Conservation (phyloP, 2,888 invertebrate genomes). For the Pardosa pseudoannulata region DNA sequence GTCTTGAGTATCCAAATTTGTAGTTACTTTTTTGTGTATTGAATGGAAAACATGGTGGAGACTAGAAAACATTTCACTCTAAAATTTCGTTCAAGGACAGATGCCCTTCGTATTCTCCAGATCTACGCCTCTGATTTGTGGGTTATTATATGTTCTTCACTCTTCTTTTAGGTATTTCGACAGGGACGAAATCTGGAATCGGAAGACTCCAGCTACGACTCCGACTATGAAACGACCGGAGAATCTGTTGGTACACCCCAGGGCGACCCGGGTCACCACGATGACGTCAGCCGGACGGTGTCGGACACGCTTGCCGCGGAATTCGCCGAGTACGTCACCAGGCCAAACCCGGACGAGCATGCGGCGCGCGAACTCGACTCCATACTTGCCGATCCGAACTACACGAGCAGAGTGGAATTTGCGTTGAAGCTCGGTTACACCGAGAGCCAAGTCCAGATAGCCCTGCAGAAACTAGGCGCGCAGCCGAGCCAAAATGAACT, state of each 20-base stretch:
- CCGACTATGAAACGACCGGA: slow-evolving; percentile 80
- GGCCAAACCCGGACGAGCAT: slow-evolving; percentile 13
- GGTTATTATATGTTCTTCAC: too few species aligned
- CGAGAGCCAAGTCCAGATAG: slow-evolving; percentile 88
- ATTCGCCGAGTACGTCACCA: slow-evolving; percentile 87
- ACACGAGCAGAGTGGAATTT: slow-evolving; percentile 87
- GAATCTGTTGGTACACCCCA: slow-evolving; percentile 72
- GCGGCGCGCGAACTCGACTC: slow-evolving; percentile 27
- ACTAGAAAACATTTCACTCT: too few species aligned
- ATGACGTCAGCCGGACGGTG: slow-evolving; percentile 87
- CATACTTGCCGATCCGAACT: slow-evolving; percentile 75
- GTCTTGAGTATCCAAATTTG: too few species aligned
- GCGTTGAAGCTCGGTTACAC: slow-evolving; percentile 94
- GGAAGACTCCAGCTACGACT: slow-evolving; percentile 92
- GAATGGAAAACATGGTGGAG: too few species aligned
- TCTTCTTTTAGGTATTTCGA: slow-evolving; percentile 48
- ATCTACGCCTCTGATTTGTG: too few species aligned
- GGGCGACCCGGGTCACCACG: slow-evolving; percentile 79
- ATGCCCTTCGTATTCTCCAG: too few species aligned
- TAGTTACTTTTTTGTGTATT: too few species aligned
- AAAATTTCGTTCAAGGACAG: too few species aligned
- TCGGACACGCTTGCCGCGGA: slow-evolving; percentile 91
- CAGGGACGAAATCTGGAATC: slow-evolving; percentile 76
- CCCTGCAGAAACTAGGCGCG: slow-evolving; percentile 89
- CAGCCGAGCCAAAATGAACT: slow-evolving; percentile 91